Percentiles rank a stretch among this genome's conserved stretches.
Evolutionary conservation across 2,113 vertebrate species (phyloP).

Genomic region (Nasalis larvatus): DNA sequence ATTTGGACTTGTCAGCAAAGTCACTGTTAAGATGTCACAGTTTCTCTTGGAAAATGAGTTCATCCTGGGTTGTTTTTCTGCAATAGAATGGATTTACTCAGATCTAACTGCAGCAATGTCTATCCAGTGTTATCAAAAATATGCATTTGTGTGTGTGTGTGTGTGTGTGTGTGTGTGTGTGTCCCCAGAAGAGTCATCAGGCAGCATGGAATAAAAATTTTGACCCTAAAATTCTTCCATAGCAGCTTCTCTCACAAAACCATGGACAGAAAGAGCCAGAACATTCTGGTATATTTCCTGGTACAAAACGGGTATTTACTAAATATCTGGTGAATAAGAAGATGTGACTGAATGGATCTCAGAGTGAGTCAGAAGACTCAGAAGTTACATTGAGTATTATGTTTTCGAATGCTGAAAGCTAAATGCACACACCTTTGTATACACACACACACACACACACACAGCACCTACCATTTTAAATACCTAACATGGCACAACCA

Average conservation of each 20-base stretch:
- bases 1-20: neutral
- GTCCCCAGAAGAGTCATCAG: neutral
- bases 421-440: neutral
- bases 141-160: neutral
- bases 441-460: neutral
- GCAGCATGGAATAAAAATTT: neutral
- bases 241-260: neutral
- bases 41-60: neutral
- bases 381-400: neutral
- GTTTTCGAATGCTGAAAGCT: neutral
- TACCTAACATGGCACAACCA: neutral
- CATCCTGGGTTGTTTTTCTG: neutral
- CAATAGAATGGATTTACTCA: neutral
- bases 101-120: neutral
- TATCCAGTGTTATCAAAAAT: neutral
- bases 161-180: neutral
- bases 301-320: neutral
- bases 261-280: neutral
- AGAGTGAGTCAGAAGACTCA: neutral
- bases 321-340: neutral
- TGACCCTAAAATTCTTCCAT: neutral
- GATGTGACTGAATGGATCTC: neutral
- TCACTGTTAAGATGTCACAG: neutral
- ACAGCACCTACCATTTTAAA: neutral
- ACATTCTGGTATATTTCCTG: neutral